A percentile compares a stretch with the other conserved stretches of the same genome.
Evolutionary conservation across 1,140 invertebrate genomes (phyloP).

Genomic region (Leptonema lineaticorne): DNA sequence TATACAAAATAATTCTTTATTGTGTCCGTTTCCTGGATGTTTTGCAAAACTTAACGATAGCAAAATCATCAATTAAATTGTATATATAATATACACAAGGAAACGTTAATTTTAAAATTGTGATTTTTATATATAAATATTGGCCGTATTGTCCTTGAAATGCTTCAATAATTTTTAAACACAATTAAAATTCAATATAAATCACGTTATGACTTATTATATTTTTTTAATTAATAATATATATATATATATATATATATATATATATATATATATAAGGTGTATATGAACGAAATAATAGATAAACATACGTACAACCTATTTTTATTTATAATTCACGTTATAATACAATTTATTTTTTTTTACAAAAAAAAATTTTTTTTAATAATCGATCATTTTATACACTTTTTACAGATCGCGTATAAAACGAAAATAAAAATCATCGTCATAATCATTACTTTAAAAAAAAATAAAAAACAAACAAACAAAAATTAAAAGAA

Average conservation of each 20-base stretch:
- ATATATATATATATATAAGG: conserved; percentile 11
- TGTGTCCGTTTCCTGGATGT: no score
- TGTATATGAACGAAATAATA: no score
- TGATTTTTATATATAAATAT: background rate
- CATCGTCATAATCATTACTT: background rate
- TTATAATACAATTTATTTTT: no score
- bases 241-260: conserved; percentile 3
- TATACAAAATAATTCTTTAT: no score
- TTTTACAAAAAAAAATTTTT: background rate
- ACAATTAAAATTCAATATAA: background rate
- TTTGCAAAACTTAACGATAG: no score
- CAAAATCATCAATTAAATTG: no score
- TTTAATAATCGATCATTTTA: background rate
- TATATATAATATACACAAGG: no score
- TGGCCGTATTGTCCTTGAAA: background rate
- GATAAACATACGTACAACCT: no score
- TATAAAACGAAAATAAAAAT: background rate
- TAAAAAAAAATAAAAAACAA: background rate
- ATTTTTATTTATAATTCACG: no score
- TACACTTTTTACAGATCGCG: background rate
- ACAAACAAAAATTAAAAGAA: background rate
- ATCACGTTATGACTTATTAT: background rate
- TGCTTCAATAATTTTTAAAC: background rate
- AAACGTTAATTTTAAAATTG: no score
- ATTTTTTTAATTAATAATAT: no score